Evolutionary conservation across 2,797 vertebrate genomes (phyloP), one percentile per base, ranked within the genome.

Genomic region (Pipistrellus nathusii): DNA sequence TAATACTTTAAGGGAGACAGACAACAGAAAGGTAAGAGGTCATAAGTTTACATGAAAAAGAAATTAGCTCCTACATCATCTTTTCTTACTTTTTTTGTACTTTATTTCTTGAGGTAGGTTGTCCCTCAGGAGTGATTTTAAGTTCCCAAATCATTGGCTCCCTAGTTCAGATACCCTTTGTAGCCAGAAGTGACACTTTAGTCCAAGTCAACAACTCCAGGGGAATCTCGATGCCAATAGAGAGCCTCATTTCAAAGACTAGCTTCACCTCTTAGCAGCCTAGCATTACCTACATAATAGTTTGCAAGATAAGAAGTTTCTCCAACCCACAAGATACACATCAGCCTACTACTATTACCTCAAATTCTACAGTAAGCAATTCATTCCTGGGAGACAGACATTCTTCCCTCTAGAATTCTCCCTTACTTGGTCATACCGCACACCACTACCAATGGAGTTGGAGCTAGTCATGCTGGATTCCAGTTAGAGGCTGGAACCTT

Each of bases 51-150:
- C 38, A 15, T 23, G 15, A 13, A 64, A 68, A 82, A 72, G 3
- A 51, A 64, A 66, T 11, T 46, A 35, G 44, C 4, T 88, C 23
- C 85, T 87, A 55, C 21, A 73, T 6, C 12, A 11, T 48, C 77
- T 51, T 68, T 72, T n/a, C 18, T 77, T 48, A 48, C 25, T 35
- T 66, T 57, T 38, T 88, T 48, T 48, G 38, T 76, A 6, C n/a
- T 80, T 93, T 85, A n/a, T 84, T 94, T 85, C 62, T 80, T 57
- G n/a, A 73, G 21, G 7, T 62, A 94, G 44, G 38, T 10, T 69
- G 48, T 83, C 55, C 77, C 66, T 88, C 44, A 44, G 38, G 11
- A 75, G 41, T 75, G 68, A 87, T 21, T 46, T 83, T 23, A 55
- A 12, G 30, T 71, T 80, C 84, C 30, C 44, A 89, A 85, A 13